Evolutionary conservation across 2,797 vertebrate species (phyloP).

Genomic region (Phalloptychus januarius): DNA sequence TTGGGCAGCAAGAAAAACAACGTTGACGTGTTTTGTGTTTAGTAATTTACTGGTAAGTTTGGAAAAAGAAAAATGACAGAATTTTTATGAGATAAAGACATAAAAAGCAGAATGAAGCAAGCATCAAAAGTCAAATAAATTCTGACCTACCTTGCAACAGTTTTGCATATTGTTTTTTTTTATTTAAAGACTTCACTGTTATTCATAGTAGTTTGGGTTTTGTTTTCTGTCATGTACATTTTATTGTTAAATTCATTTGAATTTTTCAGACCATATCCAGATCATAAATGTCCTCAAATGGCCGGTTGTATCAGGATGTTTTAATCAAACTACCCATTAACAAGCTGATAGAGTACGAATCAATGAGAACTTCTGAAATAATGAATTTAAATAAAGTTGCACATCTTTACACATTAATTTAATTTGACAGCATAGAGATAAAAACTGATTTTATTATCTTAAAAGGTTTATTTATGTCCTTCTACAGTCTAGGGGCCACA

Average conservation of each 20-base stretch:
- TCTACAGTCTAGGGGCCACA: too few relatives aligned
- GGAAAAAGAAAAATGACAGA: neutral
- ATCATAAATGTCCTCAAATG: too few relatives aligned
- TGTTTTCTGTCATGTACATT: neutral
- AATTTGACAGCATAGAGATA: too few relatives aligned
- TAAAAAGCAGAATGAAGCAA: neutral
- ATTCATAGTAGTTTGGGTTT: neutral
- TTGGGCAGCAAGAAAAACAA: neutral
- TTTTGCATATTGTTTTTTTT: neutral
- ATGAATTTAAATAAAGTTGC: too few relatives aligned
- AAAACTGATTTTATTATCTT: too few relatives aligned
- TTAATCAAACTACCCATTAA: too few relatives aligned
- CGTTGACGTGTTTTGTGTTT: neutral
- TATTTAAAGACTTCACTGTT: neutral
- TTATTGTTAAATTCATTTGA: neutral
- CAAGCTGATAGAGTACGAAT: too few relatives aligned
- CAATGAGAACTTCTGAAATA: too few relatives aligned
- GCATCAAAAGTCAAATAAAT: neutral
- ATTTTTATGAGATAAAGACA: neutral
- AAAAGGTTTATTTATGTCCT: too few relatives aligned
- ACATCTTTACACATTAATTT: too few relatives aligned
- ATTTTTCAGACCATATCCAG: too few relatives aligned
- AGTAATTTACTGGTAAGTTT: neutral
- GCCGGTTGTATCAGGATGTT: too few relatives aligned
- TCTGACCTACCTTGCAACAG: neutral